Conservation (phyloP, 2,888 invertebrate species). For the Hyalella azteca region DNA sequence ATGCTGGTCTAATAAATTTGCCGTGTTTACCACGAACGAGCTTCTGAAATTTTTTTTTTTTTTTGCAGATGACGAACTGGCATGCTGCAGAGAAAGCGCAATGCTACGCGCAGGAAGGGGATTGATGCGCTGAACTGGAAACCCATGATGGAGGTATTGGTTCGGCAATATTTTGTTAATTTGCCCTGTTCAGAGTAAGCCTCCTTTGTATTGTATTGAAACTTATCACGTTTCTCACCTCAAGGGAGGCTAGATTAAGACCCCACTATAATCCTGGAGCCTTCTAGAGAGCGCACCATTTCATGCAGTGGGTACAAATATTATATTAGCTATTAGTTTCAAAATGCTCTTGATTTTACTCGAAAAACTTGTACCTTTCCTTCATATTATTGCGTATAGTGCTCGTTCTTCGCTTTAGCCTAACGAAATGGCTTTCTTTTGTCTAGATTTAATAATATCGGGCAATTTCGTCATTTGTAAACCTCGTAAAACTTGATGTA, state of each 20-base stretch:
- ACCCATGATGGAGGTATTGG: neutral
- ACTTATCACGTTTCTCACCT: neutral
- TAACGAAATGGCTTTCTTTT: too few relatives aligned
- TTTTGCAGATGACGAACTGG: neutral
- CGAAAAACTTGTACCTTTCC: too few relatives aligned
- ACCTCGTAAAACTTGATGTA: too few relatives aligned
- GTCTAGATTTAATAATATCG: too few relatives aligned
- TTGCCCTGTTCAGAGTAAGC: neutral
- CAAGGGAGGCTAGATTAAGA: neutral
- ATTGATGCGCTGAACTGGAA: neutral
- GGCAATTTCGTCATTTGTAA: too few relatives aligned
- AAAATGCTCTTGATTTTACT: too few relatives aligned
- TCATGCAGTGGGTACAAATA: slow-evolving; percentile 13
- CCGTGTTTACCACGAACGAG: too few relatives aligned
- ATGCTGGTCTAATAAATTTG: neutral
- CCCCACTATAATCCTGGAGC: slow-evolving; percentile 24
- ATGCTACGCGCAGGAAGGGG: neutral
- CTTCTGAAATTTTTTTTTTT: neutral
- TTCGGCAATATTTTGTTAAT: neutral
- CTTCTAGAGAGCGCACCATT: neutral
- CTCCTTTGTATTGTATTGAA: neutral
- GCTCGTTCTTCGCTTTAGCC: too few relatives aligned
- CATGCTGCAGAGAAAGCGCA: neutral
- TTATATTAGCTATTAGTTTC: too few relatives aligned
- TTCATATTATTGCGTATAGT: too few relatives aligned